Evolutionary conservation across 1,140 invertebrate species (phyloP), one percentile per base, ranked within the genome.

Genomic region (Heliothis subflexa): DNA sequence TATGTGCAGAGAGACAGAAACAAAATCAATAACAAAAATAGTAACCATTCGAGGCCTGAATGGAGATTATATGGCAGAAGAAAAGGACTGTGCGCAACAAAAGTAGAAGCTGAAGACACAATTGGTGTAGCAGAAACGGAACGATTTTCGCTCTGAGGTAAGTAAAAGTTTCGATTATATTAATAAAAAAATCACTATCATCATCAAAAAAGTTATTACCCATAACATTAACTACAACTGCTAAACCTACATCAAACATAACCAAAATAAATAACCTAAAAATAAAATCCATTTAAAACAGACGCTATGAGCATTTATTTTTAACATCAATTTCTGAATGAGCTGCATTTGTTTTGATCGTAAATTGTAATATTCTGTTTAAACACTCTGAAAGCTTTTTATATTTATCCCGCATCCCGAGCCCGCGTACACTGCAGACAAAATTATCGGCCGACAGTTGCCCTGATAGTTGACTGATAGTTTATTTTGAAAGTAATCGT

Each of bases 281-380:
- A 70, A 70, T 70, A 70, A 50, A 28, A 70, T 52, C 66, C 66
- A 70, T 70, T 70, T 70, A 13, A 62, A 13, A n/a, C 47, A 33
- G 74, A 66, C 79, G 81, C 78, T 81, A 79, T 61, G 62, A 83
- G 77, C 83, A 76, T 72, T 79, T 82, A 84, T 86, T 84, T 86
- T 82, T 84, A 70, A 70, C 66, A 50, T 50, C 66, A 70, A 70
- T 70, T 52, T 70, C 14, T 70, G 66, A 70, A 70, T 70, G 66
- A 70, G 66, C 11, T 70, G 21, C 66, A 25, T 52, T 70, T 52
- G 47, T 70, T 70, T 25, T 52, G 47, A 28, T 28, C 18, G 47
- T 70, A 50, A 52, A 49, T 28, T 70, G 21, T 68, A 13, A 70
- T 28, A 70, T 14, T 50, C 0, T 40, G 61, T 62, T 62, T 33